Percentiles rank a stretch among this genome's conserved stretches.
These are phyloP conservation scores for Coracopsis vasa DNA, from an alignment of 2,113 vertebrate species.

Conservation along the genomic window DNA sequence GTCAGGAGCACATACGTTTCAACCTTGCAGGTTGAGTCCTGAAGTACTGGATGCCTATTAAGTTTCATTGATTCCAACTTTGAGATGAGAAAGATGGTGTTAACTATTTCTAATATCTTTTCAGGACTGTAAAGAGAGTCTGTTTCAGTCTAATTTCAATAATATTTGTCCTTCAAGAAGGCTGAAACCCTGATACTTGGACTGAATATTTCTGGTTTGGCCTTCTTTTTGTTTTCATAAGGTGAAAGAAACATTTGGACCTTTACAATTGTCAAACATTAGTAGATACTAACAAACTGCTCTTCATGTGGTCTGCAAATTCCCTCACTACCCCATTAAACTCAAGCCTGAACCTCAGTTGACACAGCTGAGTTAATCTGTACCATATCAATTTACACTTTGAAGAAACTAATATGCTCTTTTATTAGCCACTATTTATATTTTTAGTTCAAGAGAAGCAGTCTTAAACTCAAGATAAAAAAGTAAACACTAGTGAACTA, in stretches of 20 bases:
- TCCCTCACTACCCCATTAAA: background rate
- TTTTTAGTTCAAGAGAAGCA: constrained; percentile 36
- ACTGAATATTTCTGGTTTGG: background rate
- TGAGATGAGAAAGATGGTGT: background rate
- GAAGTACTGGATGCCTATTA: background rate
- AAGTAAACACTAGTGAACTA: background rate
- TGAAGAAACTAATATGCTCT: constrained; percentile 34
- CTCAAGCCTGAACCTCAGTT: background rate
- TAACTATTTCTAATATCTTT: background rate
- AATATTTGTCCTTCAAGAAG: background rate
- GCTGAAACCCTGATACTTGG: background rate
- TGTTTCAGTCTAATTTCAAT: background rate
- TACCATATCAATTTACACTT: background rate
- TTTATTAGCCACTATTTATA: constrained; percentile 41
- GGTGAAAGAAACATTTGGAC: background rate
- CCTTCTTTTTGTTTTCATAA: background rate
- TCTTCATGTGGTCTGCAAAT: background rate
- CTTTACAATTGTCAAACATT: background rate
- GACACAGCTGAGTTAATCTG: background rate
- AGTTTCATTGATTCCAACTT: background rate
- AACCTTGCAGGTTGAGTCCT: background rate
- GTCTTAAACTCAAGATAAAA: background rate
- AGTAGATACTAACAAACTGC: background rate
- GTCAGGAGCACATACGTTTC: background rate
- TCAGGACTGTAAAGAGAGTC: background rate